These are phyloP conservation scores for Mesorhabditis belari DNA, from an alignment of 2,888 invertebrate species.

Conservation along the genomic window DNA sequence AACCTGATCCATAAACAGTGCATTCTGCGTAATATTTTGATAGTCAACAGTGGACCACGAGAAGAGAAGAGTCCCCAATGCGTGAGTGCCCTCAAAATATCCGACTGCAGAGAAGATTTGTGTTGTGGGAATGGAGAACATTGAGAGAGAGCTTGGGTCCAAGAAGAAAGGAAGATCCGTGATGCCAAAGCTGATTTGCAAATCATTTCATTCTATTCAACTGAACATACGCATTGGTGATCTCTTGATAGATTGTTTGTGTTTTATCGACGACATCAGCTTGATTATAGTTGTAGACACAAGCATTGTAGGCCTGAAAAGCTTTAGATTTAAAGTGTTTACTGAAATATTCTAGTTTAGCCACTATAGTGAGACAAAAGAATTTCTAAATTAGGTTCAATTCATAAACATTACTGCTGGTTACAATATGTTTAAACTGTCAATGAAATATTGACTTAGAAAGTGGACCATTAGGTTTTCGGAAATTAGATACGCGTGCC, in stretches of 20 bases:
- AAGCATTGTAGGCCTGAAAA: conserved; percentile 4
- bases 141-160: neutral
- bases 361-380: no score
- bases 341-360: no score
- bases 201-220: neutral
- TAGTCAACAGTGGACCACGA: conserved; percentile 38
- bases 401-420: no score
- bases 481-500: no score
- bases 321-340: no score
- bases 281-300: neutral
- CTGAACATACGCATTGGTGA: neutral
- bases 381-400: no score
- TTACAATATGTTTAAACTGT: no score
- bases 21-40: conserved; percentile 22
- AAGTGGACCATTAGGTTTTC: no score
- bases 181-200: neutral
- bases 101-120: neutral
- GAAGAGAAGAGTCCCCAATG: conserved; percentile 28
- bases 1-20: conserved; percentile 36
- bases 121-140: neutral
- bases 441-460: no score
- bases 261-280: conserved; percentile 18
- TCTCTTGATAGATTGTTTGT: neutral
- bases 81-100: conserved; percentile 22
- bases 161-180: neutral